Evolutionary conservation across 2,797 vertebrate species (phyloP).

Genomic region (Sebastes reedi): DNA sequence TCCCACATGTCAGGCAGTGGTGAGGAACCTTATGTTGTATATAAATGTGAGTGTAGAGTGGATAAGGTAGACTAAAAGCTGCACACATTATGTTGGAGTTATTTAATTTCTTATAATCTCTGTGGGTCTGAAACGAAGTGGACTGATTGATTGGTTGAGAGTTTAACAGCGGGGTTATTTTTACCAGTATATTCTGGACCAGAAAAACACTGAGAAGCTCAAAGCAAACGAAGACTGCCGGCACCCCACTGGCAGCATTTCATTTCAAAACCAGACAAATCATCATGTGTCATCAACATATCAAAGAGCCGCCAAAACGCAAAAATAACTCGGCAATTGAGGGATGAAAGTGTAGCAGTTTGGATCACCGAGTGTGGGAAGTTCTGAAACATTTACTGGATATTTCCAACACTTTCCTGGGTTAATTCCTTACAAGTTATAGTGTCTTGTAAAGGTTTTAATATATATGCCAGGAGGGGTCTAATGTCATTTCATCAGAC

Average conservation of each 20-base stretch:
- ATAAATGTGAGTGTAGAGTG: not conserved
- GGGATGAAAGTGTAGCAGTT: constrained; percentile 2
- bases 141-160: not conserved
- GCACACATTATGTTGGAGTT: not conserved
- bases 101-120: not conserved
- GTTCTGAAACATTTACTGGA: not conserved
- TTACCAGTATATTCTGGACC: not conserved
- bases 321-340: constrained; percentile 16
- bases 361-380: not conserved
- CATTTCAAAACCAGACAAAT: constrained; percentile 4
- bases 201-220: not conserved
- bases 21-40: not conserved
- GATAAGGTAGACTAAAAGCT: not conserved
- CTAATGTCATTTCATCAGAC: constrained; percentile 19
- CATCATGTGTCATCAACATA: not conserved
- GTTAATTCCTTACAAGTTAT: not conserved
- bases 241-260: not conserved
- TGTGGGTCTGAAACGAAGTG: not conserved
- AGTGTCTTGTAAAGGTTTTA: not conserved
- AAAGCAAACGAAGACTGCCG: not conserved
- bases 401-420: not conserved
- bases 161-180: constrained; percentile 3
- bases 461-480: not conserved
- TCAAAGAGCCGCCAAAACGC: constrained; percentile 10
- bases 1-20: not conserved